Evolutionary conservation across 2,113 vertebrate species (phyloP), one percentile per base, ranked within the genome.

Genomic region (Gymnorhina tibicen): DNA sequence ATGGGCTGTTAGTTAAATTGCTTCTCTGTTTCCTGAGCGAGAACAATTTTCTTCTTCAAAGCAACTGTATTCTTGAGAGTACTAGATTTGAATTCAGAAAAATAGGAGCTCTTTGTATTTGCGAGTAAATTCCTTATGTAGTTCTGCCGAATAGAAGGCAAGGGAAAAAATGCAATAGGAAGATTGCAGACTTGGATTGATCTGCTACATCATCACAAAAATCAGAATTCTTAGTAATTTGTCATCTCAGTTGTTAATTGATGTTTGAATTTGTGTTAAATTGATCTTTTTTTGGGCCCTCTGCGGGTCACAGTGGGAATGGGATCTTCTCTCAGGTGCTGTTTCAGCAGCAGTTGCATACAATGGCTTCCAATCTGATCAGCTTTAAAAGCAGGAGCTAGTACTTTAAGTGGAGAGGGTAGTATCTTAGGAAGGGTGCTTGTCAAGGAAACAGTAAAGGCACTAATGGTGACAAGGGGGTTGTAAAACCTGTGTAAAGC

Each of bases 21-120:
- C 49, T 49, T 85, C 63, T 91, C n/a, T 73, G 58, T 91, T 94
- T 86, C 74, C 67, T 56, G 41, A 75, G 68, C 10, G 4, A 26
- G 58, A 88, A 37, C 67, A 73, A 64, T 76, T 94, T 93, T 90
- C 73, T 74, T 91, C 47, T 89, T 91, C n/a, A 70, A 72, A 87
- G 84, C 47, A 26, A 10, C 23, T 1, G 2, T 76, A 72, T 89
- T 82, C 75, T 86, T 69, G 74, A 64, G 85, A 79, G 42, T 47
- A 52, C 30, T 75, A 47, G 49, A 19, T 85, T 46, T 76, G 30
- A 53, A 53, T 64, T 87, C 32, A 91, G 63, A 79, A 78, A 78
- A 91, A 66, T 28, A 56, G 4, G 28, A 84, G 64, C n/a, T 93
- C 62, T 88, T 80, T 46, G 35, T 88, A 19, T 92, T 55, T 52